Base-by-base conservation (phyloP, 2,888 invertebrate genomes). In the Drosophila flavopinicola region DNA sequence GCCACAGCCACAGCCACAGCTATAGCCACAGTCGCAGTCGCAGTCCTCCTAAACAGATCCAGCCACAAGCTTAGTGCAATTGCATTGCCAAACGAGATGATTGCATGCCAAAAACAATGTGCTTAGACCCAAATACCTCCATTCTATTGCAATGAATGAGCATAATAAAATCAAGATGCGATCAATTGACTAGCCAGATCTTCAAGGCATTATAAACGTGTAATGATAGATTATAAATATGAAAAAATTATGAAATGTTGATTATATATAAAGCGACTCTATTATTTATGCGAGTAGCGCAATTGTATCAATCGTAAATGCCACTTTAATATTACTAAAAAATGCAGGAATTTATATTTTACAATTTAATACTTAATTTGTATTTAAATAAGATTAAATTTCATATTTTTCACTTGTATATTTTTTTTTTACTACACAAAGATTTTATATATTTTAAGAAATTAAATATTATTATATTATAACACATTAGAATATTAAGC, bases 81-180 rank as follows among this genome's bases (percentile, higher is more conserved):
- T 32, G 27, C 59, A 67, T 51, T 42, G 60, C 60, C 39, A 72
- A 69, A 69, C 69, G 73, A 69, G 69, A 67, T 54, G 69, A 66
- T 69, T 67, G 73, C 69, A 70, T 70, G 69, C 68, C 56, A 58
- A 67, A 67, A 73, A 69, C 69, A 69, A 72, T 66, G 66, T 66
- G 57, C 41, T 56, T 15, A 69, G 48, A 56, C 56, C 67, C 45
- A 72, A 66, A 66, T 72, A 57, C 35, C 48, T 44, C 17, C 10
- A 30, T 39, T 58, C 66, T 51, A 38, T 44, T 23, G 51, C 58
- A 38, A 17, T 24, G 33, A 66, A 58, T 27, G 51, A 25, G 30
- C 51, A 66, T 58, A 68, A 66, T 71, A 56, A 57, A 57, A 47
- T 13, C 47, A 27, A 9, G 57, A 72, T 65, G 44, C 30, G 48